phyloP scores from a whole-genome alignment of 2,797 vertebrate species.

The Simalia tracyae region DNA sequence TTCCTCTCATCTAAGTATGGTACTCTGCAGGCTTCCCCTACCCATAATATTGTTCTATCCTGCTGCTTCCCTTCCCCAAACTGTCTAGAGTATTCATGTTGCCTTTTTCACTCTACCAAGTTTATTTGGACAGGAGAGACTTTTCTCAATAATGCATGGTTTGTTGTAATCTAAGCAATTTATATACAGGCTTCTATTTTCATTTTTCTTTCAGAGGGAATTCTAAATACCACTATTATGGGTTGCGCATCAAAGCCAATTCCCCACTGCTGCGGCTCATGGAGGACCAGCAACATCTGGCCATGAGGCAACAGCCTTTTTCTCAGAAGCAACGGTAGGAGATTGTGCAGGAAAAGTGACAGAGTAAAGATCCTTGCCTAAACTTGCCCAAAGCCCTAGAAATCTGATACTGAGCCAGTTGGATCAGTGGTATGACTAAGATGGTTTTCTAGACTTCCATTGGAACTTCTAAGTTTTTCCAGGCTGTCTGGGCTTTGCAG shows the following conservation, averaged over 20 bases:
- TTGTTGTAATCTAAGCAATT: neutral
- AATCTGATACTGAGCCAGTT: too few relatives aligned
- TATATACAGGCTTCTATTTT: neutral
- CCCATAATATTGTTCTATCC: neutral
- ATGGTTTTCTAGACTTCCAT: neutral
- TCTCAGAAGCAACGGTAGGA: constrained; percentile 88
- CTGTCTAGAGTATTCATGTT: neutral
- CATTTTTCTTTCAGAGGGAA: constrained; percentile 79
- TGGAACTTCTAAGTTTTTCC: neutral
- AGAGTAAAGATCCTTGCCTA: neutral
- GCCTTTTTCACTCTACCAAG: neutral
- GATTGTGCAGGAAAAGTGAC: neutral
- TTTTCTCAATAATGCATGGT: neutral
- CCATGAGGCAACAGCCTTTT: constrained; percentile 91
- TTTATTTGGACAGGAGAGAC: neutral
- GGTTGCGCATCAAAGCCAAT: constrained; percentile 89
- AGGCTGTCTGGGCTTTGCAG: neutral
- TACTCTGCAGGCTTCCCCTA: neutral
- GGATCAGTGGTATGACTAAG: neutral
- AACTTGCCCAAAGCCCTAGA: neutral
- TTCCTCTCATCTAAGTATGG: neutral
- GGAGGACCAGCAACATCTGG: constrained; percentile 93
- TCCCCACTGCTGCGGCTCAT: constrained; percentile 87
- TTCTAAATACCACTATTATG: constrained; percentile 96
- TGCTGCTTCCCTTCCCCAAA: neutral